phyloP scores from a whole-genome alignment of 2,797 vertebrate species.

The Arrhamphus sclerolepis region DNA sequence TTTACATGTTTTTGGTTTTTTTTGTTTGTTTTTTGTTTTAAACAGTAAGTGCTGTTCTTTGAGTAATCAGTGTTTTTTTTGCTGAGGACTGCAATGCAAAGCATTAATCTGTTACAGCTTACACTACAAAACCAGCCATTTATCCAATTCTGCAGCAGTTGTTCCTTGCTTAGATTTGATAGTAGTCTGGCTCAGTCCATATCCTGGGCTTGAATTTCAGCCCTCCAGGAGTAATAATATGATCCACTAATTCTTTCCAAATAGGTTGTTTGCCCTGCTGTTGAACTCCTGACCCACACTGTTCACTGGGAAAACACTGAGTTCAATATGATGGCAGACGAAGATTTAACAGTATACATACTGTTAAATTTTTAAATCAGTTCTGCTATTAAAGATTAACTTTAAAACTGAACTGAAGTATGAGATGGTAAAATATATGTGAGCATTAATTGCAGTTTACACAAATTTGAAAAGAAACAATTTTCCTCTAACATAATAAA shows the following conservation, averaged over 20 bases:
- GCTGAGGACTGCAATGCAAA: not conserved
- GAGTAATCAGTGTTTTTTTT: not conserved
- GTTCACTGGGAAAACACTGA: constrained; percentile 21
- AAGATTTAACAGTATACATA: constrained; percentile 29
- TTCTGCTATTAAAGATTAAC: not conserved
- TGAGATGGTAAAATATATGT: too few species aligned
- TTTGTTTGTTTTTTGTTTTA: too few species aligned
- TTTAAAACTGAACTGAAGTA: too few species aligned
- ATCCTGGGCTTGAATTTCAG: constrained; percentile 35
- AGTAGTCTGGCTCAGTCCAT: not conserved
- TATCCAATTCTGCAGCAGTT: too few species aligned
- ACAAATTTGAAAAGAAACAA: too few species aligned
- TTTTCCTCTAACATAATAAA: too few species aligned
- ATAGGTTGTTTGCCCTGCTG: constrained; percentile 29
- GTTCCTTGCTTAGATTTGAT: constrained; percentile 1
- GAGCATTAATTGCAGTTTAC: too few species aligned
- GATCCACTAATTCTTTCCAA: constrained; percentile 33
- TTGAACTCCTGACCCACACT: constrained; percentile 52
- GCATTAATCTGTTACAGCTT: too few species aligned
- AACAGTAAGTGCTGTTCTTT: not conserved
- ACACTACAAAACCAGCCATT: too few species aligned
- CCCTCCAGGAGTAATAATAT: constrained; percentile 35
- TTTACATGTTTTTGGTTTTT: not conserved
- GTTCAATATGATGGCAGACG: constrained; percentile 29
- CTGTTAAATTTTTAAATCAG: too few species aligned